phyloP scores from a whole-genome alignment of 2,113 vertebrate genomes.

The Apodemus speciosus region DNA sequence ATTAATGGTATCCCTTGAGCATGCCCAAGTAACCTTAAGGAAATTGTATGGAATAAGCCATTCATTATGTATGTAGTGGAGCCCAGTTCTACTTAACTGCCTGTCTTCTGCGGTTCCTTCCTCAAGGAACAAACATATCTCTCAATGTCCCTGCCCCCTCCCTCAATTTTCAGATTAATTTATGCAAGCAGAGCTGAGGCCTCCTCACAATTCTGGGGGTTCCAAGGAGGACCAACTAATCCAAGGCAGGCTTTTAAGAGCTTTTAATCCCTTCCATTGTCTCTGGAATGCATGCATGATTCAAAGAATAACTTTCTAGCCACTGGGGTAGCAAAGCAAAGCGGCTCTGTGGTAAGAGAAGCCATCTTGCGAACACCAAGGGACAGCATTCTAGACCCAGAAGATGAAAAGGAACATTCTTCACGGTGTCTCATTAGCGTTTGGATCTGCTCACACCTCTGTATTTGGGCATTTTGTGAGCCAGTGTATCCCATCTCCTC shows the following conservation, averaged over 20 bases:
- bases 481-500: not conserved
- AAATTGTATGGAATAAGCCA: constrained; percentile 55
- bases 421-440: not conserved
- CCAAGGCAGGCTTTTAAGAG: not conserved
- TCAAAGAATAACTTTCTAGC: not conserved
- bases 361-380: not conserved
- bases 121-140: not conserved
- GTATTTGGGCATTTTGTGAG: not conserved
- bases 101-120: constrained; percentile 48
- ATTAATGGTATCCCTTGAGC: constrained; percentile 56
- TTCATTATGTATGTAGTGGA: constrained; percentile 37
- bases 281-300: not conserved
- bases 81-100: constrained; percentile 4
- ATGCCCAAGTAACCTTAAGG: constrained; percentile 42
- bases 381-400: not conserved
- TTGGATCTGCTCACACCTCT: not conserved
- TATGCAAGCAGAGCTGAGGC: not conserved
- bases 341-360: not conserved
- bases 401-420: not conserved
- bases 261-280: not conserved
- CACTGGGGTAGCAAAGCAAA: not conserved
- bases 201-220: not conserved
- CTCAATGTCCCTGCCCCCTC: not conserved
- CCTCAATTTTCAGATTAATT: not conserved
- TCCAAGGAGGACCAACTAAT: not conserved